phyloP scores from a whole-genome alignment of 1,140 invertebrate genomes.

The Battus philenor region DNA sequence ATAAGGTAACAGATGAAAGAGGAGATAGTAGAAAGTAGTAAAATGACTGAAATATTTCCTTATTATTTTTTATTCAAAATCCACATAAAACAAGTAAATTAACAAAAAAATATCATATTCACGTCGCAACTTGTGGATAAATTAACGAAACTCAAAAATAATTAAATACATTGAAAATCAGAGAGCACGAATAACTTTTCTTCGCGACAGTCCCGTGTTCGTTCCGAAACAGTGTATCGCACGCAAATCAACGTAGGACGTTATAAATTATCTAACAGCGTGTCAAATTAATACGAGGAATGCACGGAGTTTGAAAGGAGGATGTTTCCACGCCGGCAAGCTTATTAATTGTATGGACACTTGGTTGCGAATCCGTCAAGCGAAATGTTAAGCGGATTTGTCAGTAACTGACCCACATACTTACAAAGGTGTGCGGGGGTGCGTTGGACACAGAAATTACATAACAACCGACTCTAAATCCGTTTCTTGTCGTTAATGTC shows the following conservation, averaged over 20 bases:
- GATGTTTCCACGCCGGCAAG: slow-evolving; percentile 44
- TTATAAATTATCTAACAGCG: slow-evolving; percentile 74
- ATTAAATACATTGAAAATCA: too few species aligned
- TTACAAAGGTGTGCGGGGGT: slow-evolving; percentile 11
- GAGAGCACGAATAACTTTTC: too few species aligned
- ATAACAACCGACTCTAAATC: background rate
- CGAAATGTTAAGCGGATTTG: slow-evolving; percentile 43
- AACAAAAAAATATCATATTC: too few species aligned
- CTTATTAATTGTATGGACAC: slow-evolving; percentile 67
- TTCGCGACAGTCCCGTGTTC: slow-evolving; percentile 3
- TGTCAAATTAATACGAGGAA: slow-evolving; percentile 76
- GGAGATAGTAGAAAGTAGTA: too few species aligned
- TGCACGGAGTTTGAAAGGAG: slow-evolving; percentile 43
- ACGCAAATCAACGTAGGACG: slow-evolving; percentile 60
- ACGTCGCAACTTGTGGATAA: too few species aligned
- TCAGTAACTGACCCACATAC: slow-evolving; percentile 39
- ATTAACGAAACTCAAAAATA: too few species aligned
- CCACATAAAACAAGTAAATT: too few species aligned
- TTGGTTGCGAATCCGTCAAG: slow-evolving; percentile 54
- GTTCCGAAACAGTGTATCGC: slow-evolving; percentile 33
- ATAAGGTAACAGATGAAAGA: too few species aligned
- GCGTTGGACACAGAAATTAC: slow-evolving; percentile 11
- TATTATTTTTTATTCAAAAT: too few species aligned
- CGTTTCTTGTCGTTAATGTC: slow-evolving; percentile 2
- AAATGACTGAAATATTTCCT: too few species aligned